Evolutionary conservation across 2,797 vertebrate genomes (phyloP).

Genomic region (Oophaga sylvatica): DNA sequence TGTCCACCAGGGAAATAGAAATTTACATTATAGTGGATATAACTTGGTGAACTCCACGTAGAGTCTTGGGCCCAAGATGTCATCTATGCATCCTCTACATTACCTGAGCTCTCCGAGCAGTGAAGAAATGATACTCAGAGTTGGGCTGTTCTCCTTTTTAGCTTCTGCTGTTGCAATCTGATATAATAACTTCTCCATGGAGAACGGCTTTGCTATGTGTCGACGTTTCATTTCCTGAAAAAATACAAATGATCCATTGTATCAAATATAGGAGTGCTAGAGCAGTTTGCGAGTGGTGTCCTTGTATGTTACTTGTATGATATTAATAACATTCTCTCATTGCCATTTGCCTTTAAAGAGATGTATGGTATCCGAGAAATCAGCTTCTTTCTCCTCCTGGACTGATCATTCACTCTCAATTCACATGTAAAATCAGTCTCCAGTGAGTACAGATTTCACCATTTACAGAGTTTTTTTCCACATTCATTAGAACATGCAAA

Average conservation of each 20-base stretch:
- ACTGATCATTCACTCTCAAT: no score
- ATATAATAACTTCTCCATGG: constrained; percentile 99
- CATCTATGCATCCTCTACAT: background rate
- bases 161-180: constrained; percentile 96
- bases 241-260: background rate
- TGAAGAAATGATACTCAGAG: constrained; percentile 91
- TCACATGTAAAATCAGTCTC: no score
- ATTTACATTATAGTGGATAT: background rate
- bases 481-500: no score
- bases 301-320: no score
- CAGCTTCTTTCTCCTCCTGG: no score
- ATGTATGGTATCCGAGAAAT: no score
- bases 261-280: background rate
- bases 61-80: background rate
- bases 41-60: constrained; percentile 3
- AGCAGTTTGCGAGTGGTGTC: background rate
- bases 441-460: no score
- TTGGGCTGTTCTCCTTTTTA: constrained; percentile 92
- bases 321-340: no score
- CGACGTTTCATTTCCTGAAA: constrained; percentile 94
- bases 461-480: no score
- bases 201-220: constrained; percentile 95
- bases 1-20: background rate
- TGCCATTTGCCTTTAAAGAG: no score
- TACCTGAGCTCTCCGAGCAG: constrained; percentile 99